Evolutionary conservation across 2,113 vertebrate species (phyloP).

Genomic region (Nanorana parkeri): DNA sequence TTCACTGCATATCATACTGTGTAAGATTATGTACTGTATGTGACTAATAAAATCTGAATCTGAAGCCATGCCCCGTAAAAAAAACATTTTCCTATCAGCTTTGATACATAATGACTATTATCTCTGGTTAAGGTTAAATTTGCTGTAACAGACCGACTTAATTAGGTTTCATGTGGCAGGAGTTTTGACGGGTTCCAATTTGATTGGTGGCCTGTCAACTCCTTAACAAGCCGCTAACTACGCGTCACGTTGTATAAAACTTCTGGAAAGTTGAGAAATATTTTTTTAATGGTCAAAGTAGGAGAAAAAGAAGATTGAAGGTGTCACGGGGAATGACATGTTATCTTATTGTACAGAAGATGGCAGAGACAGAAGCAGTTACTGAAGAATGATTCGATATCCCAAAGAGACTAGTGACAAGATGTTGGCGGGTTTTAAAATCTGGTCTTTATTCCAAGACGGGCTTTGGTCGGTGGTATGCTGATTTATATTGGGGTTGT

Average conservation of each 20-base stretch:
- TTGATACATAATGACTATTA: too few relatives aligned
- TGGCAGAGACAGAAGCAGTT: background rate
- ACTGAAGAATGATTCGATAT: background rate
- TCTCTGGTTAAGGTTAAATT: too few relatives aligned
- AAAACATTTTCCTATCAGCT: too few relatives aligned
- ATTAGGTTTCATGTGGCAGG: background rate
- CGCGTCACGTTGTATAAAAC: background rate
- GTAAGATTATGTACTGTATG: too few relatives aligned
- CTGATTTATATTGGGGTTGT: too few relatives aligned
- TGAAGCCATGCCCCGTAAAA: too few relatives aligned
- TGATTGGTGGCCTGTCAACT: background rate
- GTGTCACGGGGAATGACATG: background rate
- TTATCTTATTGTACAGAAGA: background rate
- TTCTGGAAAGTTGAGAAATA: conserved; percentile 21
- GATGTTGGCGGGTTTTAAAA: conserved; percentile 10
- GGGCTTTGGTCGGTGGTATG: background rate
- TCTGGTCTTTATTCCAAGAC: background rate
- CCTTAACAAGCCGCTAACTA: background rate
- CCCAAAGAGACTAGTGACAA: background rate
- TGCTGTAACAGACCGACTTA: background rate
- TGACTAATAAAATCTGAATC: too few relatives aligned
- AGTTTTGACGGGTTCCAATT: background rate
- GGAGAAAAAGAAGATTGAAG: background rate
- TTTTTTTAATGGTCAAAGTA: conserved; percentile 7
- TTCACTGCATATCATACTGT: too few relatives aligned